Percentiles rank a stretch among this genome's conserved stretches.
Conservation (phyloP, 2,797 vertebrate species). For the Oreortyx pictus region DNA sequence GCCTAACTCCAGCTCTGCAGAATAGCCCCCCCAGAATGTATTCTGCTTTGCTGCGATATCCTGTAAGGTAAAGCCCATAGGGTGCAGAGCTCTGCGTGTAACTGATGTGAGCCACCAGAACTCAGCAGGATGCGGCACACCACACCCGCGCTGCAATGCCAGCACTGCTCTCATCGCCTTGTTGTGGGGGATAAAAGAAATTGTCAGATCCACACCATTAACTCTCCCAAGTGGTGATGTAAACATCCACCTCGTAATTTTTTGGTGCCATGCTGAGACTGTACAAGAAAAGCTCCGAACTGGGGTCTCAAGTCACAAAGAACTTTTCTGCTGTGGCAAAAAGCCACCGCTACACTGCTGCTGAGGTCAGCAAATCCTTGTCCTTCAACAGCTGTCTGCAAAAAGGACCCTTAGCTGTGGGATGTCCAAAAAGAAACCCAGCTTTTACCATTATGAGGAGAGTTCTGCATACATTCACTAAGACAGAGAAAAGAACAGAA, state of each 20-base stretch:
- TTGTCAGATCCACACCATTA: not conserved
- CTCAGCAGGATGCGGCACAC: fast-evolving
- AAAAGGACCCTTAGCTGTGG: not conserved
- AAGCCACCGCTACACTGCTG: not conserved
- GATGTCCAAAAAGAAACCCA: not conserved
- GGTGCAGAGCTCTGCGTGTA: not conserved
- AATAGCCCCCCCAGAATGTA: not conserved
- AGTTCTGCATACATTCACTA: not conserved
- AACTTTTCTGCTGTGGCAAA: not conserved
- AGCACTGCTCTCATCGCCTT: not conserved
- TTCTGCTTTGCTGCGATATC: fast-evolving
- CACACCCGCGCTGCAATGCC: not conserved
- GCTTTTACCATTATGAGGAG: not conserved
- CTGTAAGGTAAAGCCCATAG: fast-evolving
- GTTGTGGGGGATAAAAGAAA: fast-evolving
- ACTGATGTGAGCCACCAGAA: not conserved
- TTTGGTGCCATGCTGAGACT: not conserved
- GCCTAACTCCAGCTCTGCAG: not conserved
- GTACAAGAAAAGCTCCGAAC: not conserved
- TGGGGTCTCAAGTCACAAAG: not conserved
- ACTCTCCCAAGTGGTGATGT: not conserved
- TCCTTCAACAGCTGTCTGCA: not conserved
- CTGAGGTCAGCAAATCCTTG: not conserved
- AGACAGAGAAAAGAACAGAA: not conserved
- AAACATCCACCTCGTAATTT: not conserved